A percentile compares a stretch with the other conserved stretches of the same genome.
phyloP scores from a whole-genome alignment of 2,888 invertebrate species.

The Lydus trimaculatus region DNA sequence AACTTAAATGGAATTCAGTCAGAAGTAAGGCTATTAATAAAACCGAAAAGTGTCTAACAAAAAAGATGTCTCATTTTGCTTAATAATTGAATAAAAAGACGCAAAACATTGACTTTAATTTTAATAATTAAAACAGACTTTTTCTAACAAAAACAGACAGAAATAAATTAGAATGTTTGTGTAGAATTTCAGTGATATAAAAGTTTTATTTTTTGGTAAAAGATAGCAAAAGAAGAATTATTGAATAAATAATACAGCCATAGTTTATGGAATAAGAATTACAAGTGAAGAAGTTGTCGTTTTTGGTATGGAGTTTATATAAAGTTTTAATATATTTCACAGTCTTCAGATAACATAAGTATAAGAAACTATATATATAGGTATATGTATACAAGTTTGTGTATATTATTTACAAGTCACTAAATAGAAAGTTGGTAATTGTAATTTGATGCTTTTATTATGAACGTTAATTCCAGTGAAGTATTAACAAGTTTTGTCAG shows the following conservation, averaged over 20 bases:
- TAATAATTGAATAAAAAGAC: neutral
- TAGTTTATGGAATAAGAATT: too few relatives aligned
- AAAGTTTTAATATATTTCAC: neutral
- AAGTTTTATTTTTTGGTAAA: neutral
- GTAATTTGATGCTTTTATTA: constrained; percentile 3
- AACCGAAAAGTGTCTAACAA: neutral
- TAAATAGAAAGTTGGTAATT: neutral
- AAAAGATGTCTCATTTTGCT: neutral
- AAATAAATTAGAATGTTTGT: neutral
- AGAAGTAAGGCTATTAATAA: neutral
- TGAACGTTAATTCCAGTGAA: neutral
- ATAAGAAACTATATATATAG: neutral
- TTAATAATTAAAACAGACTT: neutral
- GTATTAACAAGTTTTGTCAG: neutral
- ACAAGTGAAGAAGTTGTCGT: too few relatives aligned
- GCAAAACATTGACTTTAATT: neutral
- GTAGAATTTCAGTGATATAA: neutral
- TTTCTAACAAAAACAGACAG: neutral
- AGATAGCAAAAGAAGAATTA: too few relatives aligned
- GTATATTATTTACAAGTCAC: neutral
- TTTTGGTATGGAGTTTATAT: neutral
- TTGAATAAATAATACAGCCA: too few relatives aligned
- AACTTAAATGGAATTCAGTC: too few relatives aligned
- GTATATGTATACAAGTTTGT: too few relatives aligned
- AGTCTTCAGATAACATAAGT: neutral